Conservation (phyloP, 2,797 vertebrate species). For the Anniella stebbinsi region DNA sequence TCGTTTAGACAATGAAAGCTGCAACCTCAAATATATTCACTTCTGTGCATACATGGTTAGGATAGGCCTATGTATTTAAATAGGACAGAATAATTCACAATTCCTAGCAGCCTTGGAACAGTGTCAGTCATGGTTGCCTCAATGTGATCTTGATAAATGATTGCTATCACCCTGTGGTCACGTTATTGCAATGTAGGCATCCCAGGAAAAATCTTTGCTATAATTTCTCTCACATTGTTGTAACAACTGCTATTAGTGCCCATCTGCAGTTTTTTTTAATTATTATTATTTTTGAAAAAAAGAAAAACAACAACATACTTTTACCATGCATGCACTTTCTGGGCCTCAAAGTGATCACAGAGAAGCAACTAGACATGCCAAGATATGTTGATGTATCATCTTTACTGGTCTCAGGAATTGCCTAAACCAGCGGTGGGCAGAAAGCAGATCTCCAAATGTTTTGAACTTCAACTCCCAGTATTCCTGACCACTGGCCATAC, state of each 20-base stretch:
- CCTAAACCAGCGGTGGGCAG: background rate
- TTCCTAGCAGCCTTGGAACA: background rate
- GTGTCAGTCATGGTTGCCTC: background rate
- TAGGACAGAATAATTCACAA: conserved; percentile 31
- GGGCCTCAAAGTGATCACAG: background rate
- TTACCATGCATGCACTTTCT: background rate
- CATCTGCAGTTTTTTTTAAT: background rate
- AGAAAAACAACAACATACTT: background rate
- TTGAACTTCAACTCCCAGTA: background rate
- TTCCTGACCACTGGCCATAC: background rate
- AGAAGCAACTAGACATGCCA: background rate
- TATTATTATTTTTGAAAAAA: too few relatives aligned
- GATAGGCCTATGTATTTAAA: background rate
- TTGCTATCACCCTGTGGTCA: background rate
- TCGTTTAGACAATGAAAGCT: conserved; percentile 22
- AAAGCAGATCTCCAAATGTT: background rate
- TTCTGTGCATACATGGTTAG: conserved; percentile 3
- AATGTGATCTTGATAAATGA: background rate
- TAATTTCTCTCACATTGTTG: background rate
- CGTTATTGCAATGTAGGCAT: background rate
- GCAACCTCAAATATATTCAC: background rate
- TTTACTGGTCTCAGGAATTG: conserved; percentile 1
- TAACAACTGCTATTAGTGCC: background rate
- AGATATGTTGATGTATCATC: background rate
- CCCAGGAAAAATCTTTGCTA: background rate